Evolutionary conservation across 2,113 vertebrate genomes (phyloP), one percentile per base, ranked within the genome.

Genomic region (Taurulus bubalis): DNA sequence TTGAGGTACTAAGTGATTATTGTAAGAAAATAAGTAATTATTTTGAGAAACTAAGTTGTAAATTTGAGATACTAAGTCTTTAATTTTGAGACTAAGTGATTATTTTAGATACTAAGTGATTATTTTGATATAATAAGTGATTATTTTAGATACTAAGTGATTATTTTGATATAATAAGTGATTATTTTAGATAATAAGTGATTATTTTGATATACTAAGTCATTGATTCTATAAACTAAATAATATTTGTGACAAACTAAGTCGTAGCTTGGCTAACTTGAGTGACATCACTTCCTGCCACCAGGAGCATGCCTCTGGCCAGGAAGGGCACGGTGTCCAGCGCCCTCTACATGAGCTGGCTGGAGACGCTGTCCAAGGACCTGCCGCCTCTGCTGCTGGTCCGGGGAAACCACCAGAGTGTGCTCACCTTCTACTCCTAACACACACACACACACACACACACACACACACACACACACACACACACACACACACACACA

Each of bases 341-440:
- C 82, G 97, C 97, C 0, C 94, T 99, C 4, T 99, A 99, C 87
- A 99, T 99, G 98, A 97, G 97, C 55, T 99, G 98, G 98, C 79
- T 99, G 91, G 98, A 99, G 89, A 96, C 94, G 6, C 92, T 99
- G 8, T 97, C 98, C 65, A 97, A 96, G 91, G 97, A 97, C 76
- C 94, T 99, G 24, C 98, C 98, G 4, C 97, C 98, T 1, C 91
- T 98, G 80, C 96, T 99, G 7, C 95, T 99, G 38, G 97, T 99
- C 42, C 96, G 98, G 87, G 98, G 98, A 71, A 99, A 99, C 94
- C 98, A 99, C 82, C 98, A 99, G 95, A 99, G 98, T 2, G 98
- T 99, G 74, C 97, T 99, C 73, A 99, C 98, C 71, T 99, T 99
- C 92, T 99, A 99, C 88, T 99, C 98, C 11, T 99, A 97, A 26